Conservation (phyloP, 2,113 vertebrate genomes). For the Danionella cerebrum region DNA sequence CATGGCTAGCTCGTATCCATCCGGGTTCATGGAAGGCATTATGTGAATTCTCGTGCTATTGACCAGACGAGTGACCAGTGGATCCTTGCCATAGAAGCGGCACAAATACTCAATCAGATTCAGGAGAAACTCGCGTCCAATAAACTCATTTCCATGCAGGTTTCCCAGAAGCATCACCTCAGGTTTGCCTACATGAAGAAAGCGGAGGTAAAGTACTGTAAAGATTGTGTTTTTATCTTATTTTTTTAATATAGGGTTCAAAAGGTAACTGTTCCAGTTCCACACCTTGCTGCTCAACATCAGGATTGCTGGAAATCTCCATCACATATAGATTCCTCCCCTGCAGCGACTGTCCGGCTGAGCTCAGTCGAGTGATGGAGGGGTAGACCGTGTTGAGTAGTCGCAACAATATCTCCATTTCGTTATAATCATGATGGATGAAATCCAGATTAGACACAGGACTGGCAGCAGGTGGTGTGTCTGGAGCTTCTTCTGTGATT, state of each 20-base stretch:
- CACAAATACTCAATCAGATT: slow-evolving; percentile 27
- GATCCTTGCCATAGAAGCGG: slow-evolving; percentile 20
- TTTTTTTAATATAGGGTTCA: too few relatives aligned
- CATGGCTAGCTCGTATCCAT: not conserved
- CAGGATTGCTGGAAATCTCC: slow-evolving; percentile 87
- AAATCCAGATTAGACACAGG: slow-evolving; percentile 68
- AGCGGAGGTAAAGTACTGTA: too few relatives aligned
- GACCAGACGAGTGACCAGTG: slow-evolving; percentile 25
- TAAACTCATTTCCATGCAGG: slow-evolving; percentile 11
- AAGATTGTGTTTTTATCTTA: too few relatives aligned
- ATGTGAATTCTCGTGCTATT: slow-evolving; percentile 33
- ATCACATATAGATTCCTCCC: slow-evolving; percentile 82
- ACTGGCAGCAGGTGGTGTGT: not conserved
- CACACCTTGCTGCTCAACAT: slow-evolving; percentile 27
- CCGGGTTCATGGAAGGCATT: slow-evolving; percentile 29
- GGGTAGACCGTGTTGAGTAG: slow-evolving; percentile 76
- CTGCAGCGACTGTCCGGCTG: slow-evolving; percentile 76
- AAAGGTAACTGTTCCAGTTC: not conserved
- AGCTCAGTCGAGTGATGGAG: slow-evolving; percentile 73
- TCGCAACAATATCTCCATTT: slow-evolving; percentile 88
- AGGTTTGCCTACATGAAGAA: slow-evolving; percentile 25
- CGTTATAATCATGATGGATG: slow-evolving; percentile 79
- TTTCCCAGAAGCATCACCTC: slow-evolving; percentile 24
- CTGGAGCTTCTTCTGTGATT: not conserved
- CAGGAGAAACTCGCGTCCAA: slow-evolving; percentile 23